Evolutionary conservation across 1,140 invertebrate genomes (phyloP).

Genomic region (Drosophila suzukii): DNA sequence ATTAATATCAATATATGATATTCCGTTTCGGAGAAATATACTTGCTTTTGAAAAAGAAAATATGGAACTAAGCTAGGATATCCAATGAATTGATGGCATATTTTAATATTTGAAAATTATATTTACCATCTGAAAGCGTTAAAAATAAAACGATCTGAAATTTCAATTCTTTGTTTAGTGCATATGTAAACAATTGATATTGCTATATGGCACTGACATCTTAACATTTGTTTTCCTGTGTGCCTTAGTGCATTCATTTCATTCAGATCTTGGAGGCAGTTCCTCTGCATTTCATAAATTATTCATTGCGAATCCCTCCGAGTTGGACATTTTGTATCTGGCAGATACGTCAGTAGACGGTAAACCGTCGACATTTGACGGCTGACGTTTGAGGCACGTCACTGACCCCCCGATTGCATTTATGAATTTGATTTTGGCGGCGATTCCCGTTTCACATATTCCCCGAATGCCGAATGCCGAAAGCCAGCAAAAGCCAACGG

Average conservation of each 20-base stretch:
- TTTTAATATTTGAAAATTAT: too few species aligned
- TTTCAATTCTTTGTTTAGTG: not conserved
- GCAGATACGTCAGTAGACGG: constrained; percentile 49
- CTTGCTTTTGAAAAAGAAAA: too few species aligned
- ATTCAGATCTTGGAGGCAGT: constrained; percentile 45
- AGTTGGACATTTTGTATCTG: constrained; percentile 56
- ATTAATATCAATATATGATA: too few species aligned
- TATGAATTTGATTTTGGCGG: constrained; percentile 62
- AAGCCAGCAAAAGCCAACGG: constrained; percentile 20
- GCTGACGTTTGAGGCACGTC: constrained; percentile 49
- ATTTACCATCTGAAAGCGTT: too few species aligned
- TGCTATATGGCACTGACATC: not conserved
- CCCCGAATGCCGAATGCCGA: not conserved
- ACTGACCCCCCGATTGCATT: constrained; percentile 63
- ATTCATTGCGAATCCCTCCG: constrained; percentile 52
- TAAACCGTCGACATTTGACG: constrained; percentile 12
- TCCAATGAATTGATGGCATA: too few species aligned
- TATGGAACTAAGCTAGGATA: too few species aligned
- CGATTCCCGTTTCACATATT: constrained; percentile 36
- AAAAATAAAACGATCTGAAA: too few species aligned
- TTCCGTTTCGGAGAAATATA: too few species aligned
- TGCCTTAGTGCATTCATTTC: constrained; percentile 26
- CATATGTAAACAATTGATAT: constrained; percentile 6
- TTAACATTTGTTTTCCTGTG: constrained; percentile 17
- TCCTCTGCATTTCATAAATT: constrained; percentile 58